Conservation (phyloP, 2,888 invertebrate genomes). For the Vanessa cardui region DNA sequence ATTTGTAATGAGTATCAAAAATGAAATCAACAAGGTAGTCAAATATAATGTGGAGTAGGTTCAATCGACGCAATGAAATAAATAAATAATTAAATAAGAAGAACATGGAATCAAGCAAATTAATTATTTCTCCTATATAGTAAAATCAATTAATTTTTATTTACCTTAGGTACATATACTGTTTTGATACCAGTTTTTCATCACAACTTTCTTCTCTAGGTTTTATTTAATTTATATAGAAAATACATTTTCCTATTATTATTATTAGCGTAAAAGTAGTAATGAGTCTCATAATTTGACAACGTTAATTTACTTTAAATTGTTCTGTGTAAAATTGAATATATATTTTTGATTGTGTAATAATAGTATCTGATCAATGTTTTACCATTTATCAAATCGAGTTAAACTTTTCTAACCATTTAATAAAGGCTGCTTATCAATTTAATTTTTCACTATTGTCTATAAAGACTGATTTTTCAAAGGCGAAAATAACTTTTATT, state of each 20-base stretch:
- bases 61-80: background rate
- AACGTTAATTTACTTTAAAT: background rate
- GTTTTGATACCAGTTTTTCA: conserved; percentile 1
- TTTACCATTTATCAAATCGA: background rate
- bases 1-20: conserved; percentile 14
- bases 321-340: background rate
- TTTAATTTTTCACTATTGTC: conserved; percentile 27
- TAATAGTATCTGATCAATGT: background rate
- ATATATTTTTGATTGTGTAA: background rate
- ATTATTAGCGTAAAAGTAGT: conserved; percentile 5
- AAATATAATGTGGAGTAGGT: background rate
- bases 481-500: conserved; percentile 32
- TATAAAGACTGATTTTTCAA: conserved; percentile 45
- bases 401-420: conserved; percentile 7
- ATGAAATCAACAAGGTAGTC: conserved; percentile 1
- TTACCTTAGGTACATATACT: background rate
- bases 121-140: background rate
- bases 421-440: conserved; percentile 19
- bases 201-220: conserved; percentile 6
- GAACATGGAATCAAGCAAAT: background rate
- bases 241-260: conserved; percentile 9
- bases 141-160: background rate
- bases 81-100: background rate
- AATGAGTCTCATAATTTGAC: conserved; percentile 15
- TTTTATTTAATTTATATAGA: conserved; percentile 10